A percentile compares a stretch with the other conserved stretches of the same genome.
Conservation (phyloP, 1,140 invertebrate genomes). For the Macrotrachela quadricornifera region DNA sequence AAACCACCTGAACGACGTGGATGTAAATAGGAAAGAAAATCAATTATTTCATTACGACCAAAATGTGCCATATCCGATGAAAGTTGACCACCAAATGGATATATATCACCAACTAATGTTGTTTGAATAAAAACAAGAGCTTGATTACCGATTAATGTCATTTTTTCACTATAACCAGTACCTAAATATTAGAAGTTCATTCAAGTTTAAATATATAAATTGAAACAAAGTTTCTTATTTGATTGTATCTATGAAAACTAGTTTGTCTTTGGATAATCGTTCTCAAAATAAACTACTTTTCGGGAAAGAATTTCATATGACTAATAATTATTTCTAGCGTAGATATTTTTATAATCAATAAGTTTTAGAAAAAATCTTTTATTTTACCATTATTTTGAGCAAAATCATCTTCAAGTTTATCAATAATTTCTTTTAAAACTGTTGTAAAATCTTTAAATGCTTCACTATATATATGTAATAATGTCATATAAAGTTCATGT, state of each 20-base stretch:
- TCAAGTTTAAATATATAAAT: too few relatives aligned
- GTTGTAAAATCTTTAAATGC: conserved; percentile 59
- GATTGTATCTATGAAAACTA: too few relatives aligned
- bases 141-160: conserved; percentile 52
- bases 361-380: neutral
- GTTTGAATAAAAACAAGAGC: conserved; percentile 66
- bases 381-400: conserved; percentile 12
- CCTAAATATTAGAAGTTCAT: too few relatives aligned
- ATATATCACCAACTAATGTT: conserved; percentile 68
- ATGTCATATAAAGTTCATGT: conserved; percentile 56
- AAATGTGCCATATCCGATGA: conserved; percentile 34
- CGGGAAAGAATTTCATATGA: too few relatives aligned
- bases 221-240: too few relatives aligned
- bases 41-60: neutral
- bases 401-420: conserved; percentile 15
- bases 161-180: too few relatives aligned
- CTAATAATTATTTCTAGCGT: too few relatives aligned
- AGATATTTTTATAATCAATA: too few relatives aligned
- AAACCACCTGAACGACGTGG: conserved; percentile 34
- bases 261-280: too few relatives aligned
- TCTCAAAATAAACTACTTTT: too few relatives aligned
- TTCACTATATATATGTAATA: conserved; percentile 66
- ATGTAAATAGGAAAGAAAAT: neutral
- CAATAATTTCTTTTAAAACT: conserved; percentile 49
- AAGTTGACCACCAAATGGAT: conserved; percentile 56